phyloP scores from a whole-genome alignment of 2,888 invertebrate genomes.

The Spicauda simplicius region DNA sequence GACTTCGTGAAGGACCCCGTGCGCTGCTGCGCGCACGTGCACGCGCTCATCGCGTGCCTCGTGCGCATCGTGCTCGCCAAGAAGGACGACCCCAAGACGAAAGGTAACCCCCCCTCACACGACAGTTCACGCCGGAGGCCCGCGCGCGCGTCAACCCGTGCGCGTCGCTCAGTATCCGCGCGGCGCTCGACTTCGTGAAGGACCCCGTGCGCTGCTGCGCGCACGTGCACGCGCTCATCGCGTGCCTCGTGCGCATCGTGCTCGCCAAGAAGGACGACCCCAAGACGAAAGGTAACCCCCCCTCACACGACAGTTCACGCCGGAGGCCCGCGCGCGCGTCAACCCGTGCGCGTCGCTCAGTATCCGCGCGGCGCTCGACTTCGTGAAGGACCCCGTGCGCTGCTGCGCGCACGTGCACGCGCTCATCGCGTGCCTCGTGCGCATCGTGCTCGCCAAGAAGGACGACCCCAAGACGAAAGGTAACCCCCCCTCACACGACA shows the following conservation, averaged over 20 bases:
- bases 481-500: no score
- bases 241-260: slow-evolving; percentile 93
- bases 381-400: slow-evolving; percentile 97
- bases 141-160: slow-evolving; percentile 95
- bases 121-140: slow-evolving; percentile 94
- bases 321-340: slow-evolving; percentile 93
- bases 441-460: slow-evolving; percentile 93
- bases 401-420: slow-evolving; percentile 96
- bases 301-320: no score
- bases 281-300: slow-evolving; percentile 90
- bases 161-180: slow-evolving; percentile 94
- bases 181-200: slow-evolving; percentile 97
- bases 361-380: slow-evolving; percentile 95
- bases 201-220: slow-evolving; percentile 98
- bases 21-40: slow-evolving; percentile 96
- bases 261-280: slow-evolving; percentile 93
- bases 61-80: slow-evolving; percentile 93
- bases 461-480: slow-evolving; percentile 95
- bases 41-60: slow-evolving; percentile 93
- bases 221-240: slow-evolving; percentile 94
- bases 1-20: slow-evolving; percentile 98
- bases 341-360: slow-evolving; percentile 97
- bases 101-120: slow-evolving; percentile 86
- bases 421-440: slow-evolving; percentile 94
- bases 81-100: slow-evolving; percentile 95